Base-by-base conservation (phyloP, 1,140 invertebrate genomes). In the Dendroctonus valens region DNA sequence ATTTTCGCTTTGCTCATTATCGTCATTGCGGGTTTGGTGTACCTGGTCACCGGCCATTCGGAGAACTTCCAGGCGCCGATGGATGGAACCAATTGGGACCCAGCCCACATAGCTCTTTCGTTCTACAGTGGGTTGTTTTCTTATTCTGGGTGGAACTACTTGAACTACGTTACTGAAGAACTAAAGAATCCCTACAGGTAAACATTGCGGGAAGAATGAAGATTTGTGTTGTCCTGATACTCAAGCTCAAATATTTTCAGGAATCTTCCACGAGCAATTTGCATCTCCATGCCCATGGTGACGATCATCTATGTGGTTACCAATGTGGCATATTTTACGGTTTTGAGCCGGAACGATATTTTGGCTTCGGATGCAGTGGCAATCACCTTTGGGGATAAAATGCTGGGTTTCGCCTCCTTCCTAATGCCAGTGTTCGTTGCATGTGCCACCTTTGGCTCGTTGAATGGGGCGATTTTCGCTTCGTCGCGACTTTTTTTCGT, bases 111-210 rank as follows among this genome's bases (percentile, higher is more conserved):
- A 60, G 92, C 95, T 0, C 81, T 97, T 2, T 91, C 94, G 0
- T 95, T 98, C 79, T 99, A 98, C 78, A 93, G 90, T 6, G 96
- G 96, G 41, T 84, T 99, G n/a, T 99, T 98, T 80, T 97, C 96
- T 0, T 99, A 97, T 80, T 95, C 95, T 39, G 96, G 96, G 66
- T 99, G 94, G 89, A 92, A 92, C 79, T 92, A 90, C 73, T 82
- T 94, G 42, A 94, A 94, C 79, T 95, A 93, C 75, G 92, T 97
- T 40, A 94, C 94, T 15, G 93, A 96, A 81, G 95, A 98, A 80
- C 82, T 97, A 9, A 89, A 96, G 78, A 91, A 97, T 80, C 95
- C 94, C n/a, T 89, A 91, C 77, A 88, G 84, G 91, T 93, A 84
- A 83, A 63, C 63, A 37, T 41, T 5, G 7, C 2, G 11, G 9